phyloP scores from a whole-genome alignment of 2,113 vertebrate species.

The Pardalotus punctatus region DNA sequence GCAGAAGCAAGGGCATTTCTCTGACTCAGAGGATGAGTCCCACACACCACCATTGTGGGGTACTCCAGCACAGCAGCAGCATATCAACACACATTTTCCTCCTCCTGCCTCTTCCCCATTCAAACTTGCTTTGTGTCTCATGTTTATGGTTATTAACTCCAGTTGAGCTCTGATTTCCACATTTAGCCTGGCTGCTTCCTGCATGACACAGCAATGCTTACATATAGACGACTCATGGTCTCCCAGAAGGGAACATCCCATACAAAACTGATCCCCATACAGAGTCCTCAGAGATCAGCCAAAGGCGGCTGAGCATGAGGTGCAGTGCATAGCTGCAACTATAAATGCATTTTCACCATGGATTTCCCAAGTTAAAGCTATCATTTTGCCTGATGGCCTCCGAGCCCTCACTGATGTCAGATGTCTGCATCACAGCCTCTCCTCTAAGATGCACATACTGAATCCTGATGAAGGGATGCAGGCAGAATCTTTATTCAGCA shows the following conservation, averaged over 20 bases:
- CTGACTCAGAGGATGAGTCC: not conserved
- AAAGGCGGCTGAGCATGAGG: not conserved
- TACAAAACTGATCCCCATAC: not conserved
- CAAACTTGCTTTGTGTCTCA: not conserved
- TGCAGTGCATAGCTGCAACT: not conserved
- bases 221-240: not conserved
- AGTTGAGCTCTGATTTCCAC: not conserved
- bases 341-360: rapidly evolving
- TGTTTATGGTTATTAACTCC: not conserved
- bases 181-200: not conserved
- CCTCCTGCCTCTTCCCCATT: not conserved
- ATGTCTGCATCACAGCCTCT: rapidly evolving
- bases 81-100: not conserved
- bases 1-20: not conserved
- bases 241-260: not conserved
- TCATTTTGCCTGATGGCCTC: not conserved
- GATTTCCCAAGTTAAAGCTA: not conserved
- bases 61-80: not conserved
- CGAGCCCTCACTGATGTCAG: not conserved
- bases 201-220: rapidly evolving
- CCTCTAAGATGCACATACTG: not conserved
- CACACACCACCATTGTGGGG: not conserved
- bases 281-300: not conserved
- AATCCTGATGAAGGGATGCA: rapidly evolving
- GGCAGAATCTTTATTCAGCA: not conserved